phyloP scores from a whole-genome alignment of 2,113 vertebrate species.

The Cervus canadensis region DNA sequence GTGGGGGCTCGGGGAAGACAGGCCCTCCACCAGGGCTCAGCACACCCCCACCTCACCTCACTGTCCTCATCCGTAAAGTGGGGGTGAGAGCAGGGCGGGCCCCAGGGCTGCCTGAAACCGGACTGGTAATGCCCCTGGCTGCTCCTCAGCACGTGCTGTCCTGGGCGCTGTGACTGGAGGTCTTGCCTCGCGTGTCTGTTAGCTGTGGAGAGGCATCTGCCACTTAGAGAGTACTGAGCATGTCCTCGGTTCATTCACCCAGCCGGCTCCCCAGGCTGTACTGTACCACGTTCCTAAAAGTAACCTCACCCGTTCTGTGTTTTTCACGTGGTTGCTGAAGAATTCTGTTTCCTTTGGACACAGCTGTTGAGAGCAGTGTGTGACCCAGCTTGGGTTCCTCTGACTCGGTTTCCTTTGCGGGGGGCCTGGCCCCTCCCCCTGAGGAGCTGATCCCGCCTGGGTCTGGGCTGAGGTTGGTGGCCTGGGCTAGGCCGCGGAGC shows the following conservation, averaged over 20 bases:
- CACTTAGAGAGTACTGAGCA: background rate
- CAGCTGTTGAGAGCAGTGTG: background rate
- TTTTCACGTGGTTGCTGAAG: background rate
- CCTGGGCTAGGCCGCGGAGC: fast-evolving
- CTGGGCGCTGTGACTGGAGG: background rate
- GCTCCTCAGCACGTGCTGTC: background rate
- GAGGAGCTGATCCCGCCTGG: background rate
- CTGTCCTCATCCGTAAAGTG: background rate
- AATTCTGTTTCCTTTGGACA: background rate
- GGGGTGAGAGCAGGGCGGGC: background rate
- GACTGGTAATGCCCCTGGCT: background rate
- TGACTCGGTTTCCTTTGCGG: background rate
- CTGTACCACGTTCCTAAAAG: background rate
- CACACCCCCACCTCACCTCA: background rate
- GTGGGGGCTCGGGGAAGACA: background rate
- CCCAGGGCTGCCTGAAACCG: background rate
- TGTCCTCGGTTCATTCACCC: background rate
- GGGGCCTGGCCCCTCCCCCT: background rate
- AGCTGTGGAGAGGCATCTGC: background rate
- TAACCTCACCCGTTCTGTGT: background rate
- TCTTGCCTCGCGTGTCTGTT: background rate
- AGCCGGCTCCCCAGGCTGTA: background rate
- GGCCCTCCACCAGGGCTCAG: background rate
- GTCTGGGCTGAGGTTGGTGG: no score
- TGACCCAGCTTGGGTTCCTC: background rate